Evolutionary conservation across 2,113 vertebrate genomes (phyloP), one percentile per base, ranked within the genome.

Genomic region (Mastomys coucha): DNA sequence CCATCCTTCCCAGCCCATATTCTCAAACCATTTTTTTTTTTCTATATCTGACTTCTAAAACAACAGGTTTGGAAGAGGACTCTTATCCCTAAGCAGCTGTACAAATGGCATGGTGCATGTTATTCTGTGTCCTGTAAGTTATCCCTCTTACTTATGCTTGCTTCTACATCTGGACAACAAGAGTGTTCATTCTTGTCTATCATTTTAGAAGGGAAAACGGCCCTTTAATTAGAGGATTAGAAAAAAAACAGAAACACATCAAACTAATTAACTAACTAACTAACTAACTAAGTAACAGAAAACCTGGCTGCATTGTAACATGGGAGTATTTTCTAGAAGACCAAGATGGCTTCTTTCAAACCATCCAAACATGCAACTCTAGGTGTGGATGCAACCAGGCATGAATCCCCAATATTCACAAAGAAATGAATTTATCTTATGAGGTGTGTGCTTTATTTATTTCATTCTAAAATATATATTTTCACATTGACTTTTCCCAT

Each of bases 61-160:
- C 8, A 51, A 42, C 2, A 73, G 60, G 33, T 85, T 84, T 72
- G 75, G 70, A 88, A 89, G 89, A 7, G 20, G 91, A 85, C 45
- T 49, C 2, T 19, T 49, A 14, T 1, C 33, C 65, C 39, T 36
- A 65, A 22, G 36, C 4, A 63, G n/a, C n/a, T 58, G 63, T 14
- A 78, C 8, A n/a, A 0, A 20, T 51, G 78, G 60, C 56, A 36
- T 28, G 76, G 39, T 31, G 26, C 0, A 0, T 19, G 11, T 31
- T 12, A 22, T 5, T 0, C 9, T 45, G 1, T 0, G 0, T 20
- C 1, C 2, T n/a, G 2, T 22, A 60, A 28, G 11, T 26, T 77
- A 78, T 9, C 31, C 49, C 7, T 7, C 16, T 2, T 2, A 31
- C 36, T 26, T 73, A 16, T 39, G 42, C 85, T 81, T 60, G 67